Evolutionary conservation across 2,113 vertebrate species (phyloP).

Genomic region (Salvator merianae): DNA sequence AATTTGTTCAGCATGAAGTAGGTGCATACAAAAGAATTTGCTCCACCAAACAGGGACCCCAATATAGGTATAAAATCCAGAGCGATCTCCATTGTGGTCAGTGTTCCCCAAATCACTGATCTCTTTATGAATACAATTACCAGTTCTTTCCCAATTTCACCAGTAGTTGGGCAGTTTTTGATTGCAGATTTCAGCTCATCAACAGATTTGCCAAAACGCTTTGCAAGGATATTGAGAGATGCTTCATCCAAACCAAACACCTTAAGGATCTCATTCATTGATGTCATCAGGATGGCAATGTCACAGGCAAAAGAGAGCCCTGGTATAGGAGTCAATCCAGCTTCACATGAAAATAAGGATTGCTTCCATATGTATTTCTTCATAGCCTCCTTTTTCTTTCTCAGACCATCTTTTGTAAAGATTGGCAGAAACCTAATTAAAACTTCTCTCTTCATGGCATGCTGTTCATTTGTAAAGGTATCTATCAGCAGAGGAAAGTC

Average conservation of each 20-base stretch:
- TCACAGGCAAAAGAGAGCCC: neutral
- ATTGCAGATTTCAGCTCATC: neutral
- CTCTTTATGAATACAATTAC: neutral
- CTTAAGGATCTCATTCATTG: neutral
- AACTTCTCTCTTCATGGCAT: neutral
- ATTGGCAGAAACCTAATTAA: neutral
- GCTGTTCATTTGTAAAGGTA: neutral
- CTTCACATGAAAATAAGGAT: neutral
- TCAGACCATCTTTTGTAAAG: accelerated
- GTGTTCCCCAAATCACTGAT: too few species aligned
- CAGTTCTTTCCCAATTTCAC: neutral
- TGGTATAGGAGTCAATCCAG: neutral
- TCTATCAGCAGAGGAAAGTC: neutral
- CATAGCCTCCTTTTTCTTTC: neutral
- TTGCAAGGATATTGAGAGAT: neutral
- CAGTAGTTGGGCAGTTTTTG: neutral
- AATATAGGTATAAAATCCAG: neutral
- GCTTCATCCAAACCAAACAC: neutral
- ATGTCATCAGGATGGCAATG: neutral
- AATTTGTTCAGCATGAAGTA: neutral
- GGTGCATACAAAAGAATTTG: neutral
- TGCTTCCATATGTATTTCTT: neutral
- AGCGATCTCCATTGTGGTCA: neutral
- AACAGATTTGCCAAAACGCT: neutral
- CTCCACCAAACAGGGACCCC: neutral